Evolutionary conservation across 2,888 invertebrate genomes (phyloP), one percentile per base, ranked within the genome.

Genomic region (Chymomyza fuscimana): DNA sequence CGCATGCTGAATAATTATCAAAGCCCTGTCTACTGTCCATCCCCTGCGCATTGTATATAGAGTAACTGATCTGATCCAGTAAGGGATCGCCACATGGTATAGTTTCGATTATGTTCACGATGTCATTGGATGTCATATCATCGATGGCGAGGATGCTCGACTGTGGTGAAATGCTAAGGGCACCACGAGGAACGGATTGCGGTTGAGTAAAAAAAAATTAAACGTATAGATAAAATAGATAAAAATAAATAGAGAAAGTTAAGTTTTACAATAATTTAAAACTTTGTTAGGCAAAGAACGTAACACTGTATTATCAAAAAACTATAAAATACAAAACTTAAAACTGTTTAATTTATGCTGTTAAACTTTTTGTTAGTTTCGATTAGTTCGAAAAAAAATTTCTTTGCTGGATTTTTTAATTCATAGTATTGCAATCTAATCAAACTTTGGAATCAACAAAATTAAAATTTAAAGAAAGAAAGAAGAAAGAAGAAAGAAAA

Each of bases 351-450:
- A 2, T 25, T 25, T 25, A 46, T 12, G 40, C 4, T 32, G 32
- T 46, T 46, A 12, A 46, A 46, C 12, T 46, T 46, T 36, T 16
- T 40, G 40, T 61, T 16, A 61, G n/a, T 61, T 61, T 12, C 10
- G 59, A n/a, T 59, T 59, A 59, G 32, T 59, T n/a, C 32, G n/a
- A 25, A 22, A 59, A 59, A 2, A 32, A 29, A 32, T 46, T 6
- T 46, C 40, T 10, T 46, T 12, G 6, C 1, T 46, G 40, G 10
- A 46, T 46, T 46, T 12, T 12, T 46, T 12, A 72, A 78, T 89
- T 89, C 89, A 89, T 87, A 89, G 89, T 89, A 89, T 89, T 89
- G 89, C 86, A 83, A 87, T 86, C 86, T 77, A 68, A 72, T 81
- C 78, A 78, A 82, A 77, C 80, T 78, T 52, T 67, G 56, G 12